Percentiles rank a stretch among this genome's conserved stretches.
These are phyloP conservation scores for Spea hammondii DNA, from an alignment of 2,797 vertebrate genomes.

Conservation along the genomic window DNA sequence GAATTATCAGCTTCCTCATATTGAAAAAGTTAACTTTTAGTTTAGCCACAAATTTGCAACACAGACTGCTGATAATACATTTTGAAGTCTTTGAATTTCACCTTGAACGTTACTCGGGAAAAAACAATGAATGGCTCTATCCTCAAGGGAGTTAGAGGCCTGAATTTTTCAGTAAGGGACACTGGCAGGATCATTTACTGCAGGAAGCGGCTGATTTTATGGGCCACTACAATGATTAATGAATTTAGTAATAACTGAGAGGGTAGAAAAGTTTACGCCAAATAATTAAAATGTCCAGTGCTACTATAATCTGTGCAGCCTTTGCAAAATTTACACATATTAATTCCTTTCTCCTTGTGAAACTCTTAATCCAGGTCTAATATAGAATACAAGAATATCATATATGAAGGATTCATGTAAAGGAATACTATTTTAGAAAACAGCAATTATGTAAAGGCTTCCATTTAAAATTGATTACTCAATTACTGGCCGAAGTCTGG, in stretches of 20 bases:
- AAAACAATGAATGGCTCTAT: conserved; percentile 19
- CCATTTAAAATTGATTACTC: too few relatives aligned
- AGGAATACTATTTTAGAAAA: too few relatives aligned
- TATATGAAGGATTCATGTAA: background rate
- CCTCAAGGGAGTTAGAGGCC: conserved; percentile 9
- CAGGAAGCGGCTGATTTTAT: conserved; percentile 24
- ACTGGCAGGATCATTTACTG: conserved; percentile 21
- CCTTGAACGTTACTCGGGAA: conserved; percentile 18
- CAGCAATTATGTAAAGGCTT: too few relatives aligned
- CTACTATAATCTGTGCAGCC: conserved; percentile 1
- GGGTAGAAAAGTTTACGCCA: conserved; percentile 21
- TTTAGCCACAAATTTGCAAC: background rate
- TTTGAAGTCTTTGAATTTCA: conserved; percentile 30
- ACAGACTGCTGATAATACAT: conserved; percentile 7
- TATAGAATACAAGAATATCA: background rate
- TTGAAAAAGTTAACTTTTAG: background rate
- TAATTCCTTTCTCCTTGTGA: conserved; percentile 17
- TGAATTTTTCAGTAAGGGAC: conserved; percentile 12
- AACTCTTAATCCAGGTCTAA: background rate
- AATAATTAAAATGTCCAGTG: conserved; percentile 32
- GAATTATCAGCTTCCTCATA: too few relatives aligned
- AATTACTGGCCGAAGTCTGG: too few relatives aligned
- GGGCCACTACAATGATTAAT: conserved; percentile 38
- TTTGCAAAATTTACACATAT: conserved; percentile 32
- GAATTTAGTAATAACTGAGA: conserved; percentile 25